Evolutionary conservation across 2,113 vertebrate species (phyloP), one percentile per base, ranked within the genome.

Genomic region (Desmodus rotundus): DNA sequence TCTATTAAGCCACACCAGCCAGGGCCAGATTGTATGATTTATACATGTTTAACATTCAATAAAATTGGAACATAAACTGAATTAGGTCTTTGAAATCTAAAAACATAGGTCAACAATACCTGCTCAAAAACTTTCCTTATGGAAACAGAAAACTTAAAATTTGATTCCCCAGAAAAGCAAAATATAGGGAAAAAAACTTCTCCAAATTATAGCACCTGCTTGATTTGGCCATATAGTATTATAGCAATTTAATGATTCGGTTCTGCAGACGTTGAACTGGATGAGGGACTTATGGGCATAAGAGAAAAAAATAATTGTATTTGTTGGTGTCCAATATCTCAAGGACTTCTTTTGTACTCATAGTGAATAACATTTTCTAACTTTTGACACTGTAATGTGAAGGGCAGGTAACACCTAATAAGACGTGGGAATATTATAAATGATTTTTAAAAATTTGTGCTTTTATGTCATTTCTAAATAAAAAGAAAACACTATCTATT

Each of bases 381-480:
- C 26, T 63, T 96, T 50, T 38, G 81, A 94, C 16, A 77, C 7
- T 94, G 28, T 36, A 77, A 78, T 54, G 24, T 56, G 72, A 90
- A 22, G 24, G 19, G 1, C 17, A 94, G 1, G 16, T 41, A 92
- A 77, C 3, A 72, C 22, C 47, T 80, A 81, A 56, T 45, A 11
- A 92, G 68, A 94, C 17, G 33, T 96, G 28, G 56, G n/a, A 56
- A 87, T 84, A 89, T 82, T 88, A 85, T 2, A 54, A 9, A 10
- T 72, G 28, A 65, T 92, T 94, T 87, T 38, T 36, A 13, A 36
- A 67, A 67, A 33, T 81, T 85, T 96, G 31, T 61, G 38, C 7
- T 72, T 95, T 70, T 89, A 83, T 78, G 52, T 52, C 33, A 91
- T 80, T 95, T 81, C 87, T 36, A 87, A 93, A 81, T 63, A 80